Base-by-base conservation (phyloP, 2,113 vertebrate species). In the Leucopternis melanops region DNA sequence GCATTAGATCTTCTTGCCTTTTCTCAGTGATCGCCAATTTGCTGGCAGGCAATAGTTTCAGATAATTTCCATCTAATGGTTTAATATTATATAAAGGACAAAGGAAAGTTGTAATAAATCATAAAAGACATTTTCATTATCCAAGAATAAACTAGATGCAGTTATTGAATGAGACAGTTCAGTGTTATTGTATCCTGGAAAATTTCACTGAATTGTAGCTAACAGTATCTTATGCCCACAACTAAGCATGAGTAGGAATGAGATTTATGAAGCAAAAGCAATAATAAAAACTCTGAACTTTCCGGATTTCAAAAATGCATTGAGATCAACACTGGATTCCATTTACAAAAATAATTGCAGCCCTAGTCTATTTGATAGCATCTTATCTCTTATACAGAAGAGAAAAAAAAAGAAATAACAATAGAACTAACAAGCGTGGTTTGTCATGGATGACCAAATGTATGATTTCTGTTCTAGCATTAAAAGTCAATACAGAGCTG, bases 61-160 rank as follows among this genome's bases (percentile, higher is more conserved):
- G 25, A 52, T 52, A 52, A 52, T 27, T 52, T 26, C 50, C 26
- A 29, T 83, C 69, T 92, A 73, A 89, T 85, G 81, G 45, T 93
- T 94, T 91, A 73, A 90, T 85, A 86, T 38, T 62, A 34, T 38
- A 92, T 44, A 93, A 66, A 83, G 72, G 93, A 40, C 32, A 96
- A 95, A 88, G 52, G 32, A 84, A 78, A 66, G 65, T 85, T 94
- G 87, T 82, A 92, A 86, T 89, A 95, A 96, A 90, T 96, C 86
- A 91, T 88, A 93, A 94, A 93, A 96, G 83, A 93, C 36, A 81
- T 94, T 94, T 96, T 94, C 55, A 96, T 96, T 97, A 85, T 79
- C 91, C n/a, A 87, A 86, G 81, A 96, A 94, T 78, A 94, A 97
- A 86, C 85, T 95, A 34, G 83, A 95, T 95, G 71, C 75, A 77